Conservation (phyloP, 1,140 invertebrate genomes). For the Vanessa atalanta region DNA sequence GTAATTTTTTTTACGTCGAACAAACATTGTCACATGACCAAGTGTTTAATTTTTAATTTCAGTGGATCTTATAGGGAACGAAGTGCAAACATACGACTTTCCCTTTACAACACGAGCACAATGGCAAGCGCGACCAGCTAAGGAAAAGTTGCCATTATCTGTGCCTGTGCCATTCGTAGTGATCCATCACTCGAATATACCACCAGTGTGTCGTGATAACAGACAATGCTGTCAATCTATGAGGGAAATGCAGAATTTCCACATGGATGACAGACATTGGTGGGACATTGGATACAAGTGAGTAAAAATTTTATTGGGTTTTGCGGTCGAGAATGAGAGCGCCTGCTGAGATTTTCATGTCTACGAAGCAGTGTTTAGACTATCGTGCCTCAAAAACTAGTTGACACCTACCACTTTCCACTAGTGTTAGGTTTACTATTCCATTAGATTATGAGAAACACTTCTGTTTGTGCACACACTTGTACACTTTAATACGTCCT, state of each 20-base stretch:
- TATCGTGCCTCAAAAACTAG: no score
- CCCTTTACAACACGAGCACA: conserved; percentile 80
- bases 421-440: no score
- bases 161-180: conserved; percentile 87
- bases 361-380: no score
- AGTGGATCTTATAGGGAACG: conserved; percentile 50
- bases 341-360: no score
- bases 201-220: conserved; percentile 81
- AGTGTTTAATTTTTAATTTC: not conserved
- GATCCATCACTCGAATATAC: conserved; percentile 87
- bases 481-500: no score
- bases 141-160: conserved; percentile 67
- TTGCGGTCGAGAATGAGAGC: no score
- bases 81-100: conserved; percentile 63
- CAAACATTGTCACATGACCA: no score
- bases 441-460: no score
- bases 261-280: conserved; percentile 83
- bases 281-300: conserved; percentile 86
- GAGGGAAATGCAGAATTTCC: conserved; percentile 82
- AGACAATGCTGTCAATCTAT: conserved; percentile 80
- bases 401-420: no score
- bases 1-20: no score
- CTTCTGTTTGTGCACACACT: no score
- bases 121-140: conserved; percentile 84
- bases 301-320: conserved; percentile 21